Evolutionary conservation across 2,113 vertebrate genomes (phyloP), one percentile per base, ranked within the genome.

Genomic region (Dasyprocta punctata): DNA sequence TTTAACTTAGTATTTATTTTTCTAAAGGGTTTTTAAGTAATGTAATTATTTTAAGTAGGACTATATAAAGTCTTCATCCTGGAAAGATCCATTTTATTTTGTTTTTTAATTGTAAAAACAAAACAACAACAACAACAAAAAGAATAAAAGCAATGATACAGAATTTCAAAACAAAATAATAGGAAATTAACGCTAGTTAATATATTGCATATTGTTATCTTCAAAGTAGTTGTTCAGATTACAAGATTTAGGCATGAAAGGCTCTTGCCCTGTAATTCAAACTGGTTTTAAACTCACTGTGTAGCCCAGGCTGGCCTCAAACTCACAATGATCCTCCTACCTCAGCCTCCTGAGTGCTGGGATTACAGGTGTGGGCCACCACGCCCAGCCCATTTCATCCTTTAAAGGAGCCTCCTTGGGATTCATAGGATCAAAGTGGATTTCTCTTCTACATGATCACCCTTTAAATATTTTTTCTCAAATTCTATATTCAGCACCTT

Each of bases 1-100:
- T 28, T 96, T 89, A 89, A 80, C 58, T 92, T 86, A 89, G 93
- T 89, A 47, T 47, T 94, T 93, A 77, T 78, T 93, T 95, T 80
- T 90, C 81, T 94, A 88, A 88, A 88, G n/a, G 26, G 12, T 86
- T 91, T 83, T 86, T 90, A 61, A 61, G n/a, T 28, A 60, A 61
- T 84, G 41, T 80, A 80, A 90, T 90, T 83, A 60, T 92, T 89
- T 88, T 30, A 38, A 89, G 84, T 49, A 86, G 83, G 28, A 83
- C 28, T 90, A 12, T 60, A 52, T n/a, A 54, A 90, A 86, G 67
- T 71, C n/a, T 87, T 85, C 92, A 75, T 63, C 12, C 47, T 96
- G 30, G 12, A 61, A 95, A 65, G 10, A 78, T 65, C 9, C 20
- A 58, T 54, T 80, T 44, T 84, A 75, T n/a, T n/a, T n/a, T n/a